Evolutionary conservation across 2,888 invertebrate species (phyloP), one percentile per base, ranked within the genome.

Genomic region (Morpho deidamia): DNA sequence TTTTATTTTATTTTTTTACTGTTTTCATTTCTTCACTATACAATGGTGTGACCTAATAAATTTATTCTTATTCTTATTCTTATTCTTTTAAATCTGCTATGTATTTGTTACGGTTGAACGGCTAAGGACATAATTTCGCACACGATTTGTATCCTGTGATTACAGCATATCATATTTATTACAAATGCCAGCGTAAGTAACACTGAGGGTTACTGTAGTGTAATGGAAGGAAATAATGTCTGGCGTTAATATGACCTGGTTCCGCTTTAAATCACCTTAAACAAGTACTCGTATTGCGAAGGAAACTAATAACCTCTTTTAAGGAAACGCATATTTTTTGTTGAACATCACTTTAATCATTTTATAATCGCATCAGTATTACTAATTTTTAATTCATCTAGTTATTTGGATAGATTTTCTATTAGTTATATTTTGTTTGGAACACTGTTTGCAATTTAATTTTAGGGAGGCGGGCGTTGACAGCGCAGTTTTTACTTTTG

Each of bases 111-210:
- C 37, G 49, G 39, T 44, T 47, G 52, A 55, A 50, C 39, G 47
- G 49, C 11, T 41, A 44, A 53, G 55, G 53, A 47, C 37, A 44
- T 34, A 55, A 49, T 55, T 58, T 58, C 58, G 43, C 49, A 52
- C 44, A 43, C 14, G n/a, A 41, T 43, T 42, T 35, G 34, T 50
- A 55, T 55, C 58, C 58, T 55, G 50, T 37, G 43, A 52, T 58
- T 58, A 53, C 58, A 37, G 49, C 51, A 55, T 35, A 44, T 23
- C 23, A 23, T 35, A 14, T 38, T 37, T 38, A 14, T 35, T 46
- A 38, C 14, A 23, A 23, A 42, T 43, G 37, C 42, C 23, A n/a
- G 42, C 42, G 49, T 49, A 34, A 41, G 35, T 42, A 35, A 49
- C 49, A 49, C 35, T 14, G 42, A 42, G 34, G 48, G 42, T 35